phyloP scores from a whole-genome alignment of 2,888 invertebrate species.

The Argyra leucocephala region DNA sequence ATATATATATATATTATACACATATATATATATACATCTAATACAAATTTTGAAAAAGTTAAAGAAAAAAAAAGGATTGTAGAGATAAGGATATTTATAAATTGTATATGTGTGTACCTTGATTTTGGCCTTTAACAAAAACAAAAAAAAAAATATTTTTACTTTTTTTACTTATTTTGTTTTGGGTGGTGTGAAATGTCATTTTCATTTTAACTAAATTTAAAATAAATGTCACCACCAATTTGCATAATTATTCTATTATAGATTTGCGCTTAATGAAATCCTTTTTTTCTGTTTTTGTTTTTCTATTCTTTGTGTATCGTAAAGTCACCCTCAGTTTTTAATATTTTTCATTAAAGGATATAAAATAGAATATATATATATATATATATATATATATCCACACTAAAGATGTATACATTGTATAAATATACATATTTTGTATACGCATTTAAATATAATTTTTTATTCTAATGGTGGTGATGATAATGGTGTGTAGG shows the following conservation, averaged over 20 bases:
- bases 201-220: not conserved
- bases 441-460: not conserved
- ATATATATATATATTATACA: too few species aligned
- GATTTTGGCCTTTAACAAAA: too few species aligned
- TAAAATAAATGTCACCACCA: constrained; percentile 11
- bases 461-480: not conserved
- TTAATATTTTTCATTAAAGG: not conserved
- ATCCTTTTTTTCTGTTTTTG: not conserved
- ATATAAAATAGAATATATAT: not conserved
- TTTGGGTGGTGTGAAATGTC: not conserved
- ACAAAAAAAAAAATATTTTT: not conserved
- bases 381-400: too few species aligned
- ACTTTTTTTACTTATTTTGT: too few species aligned
- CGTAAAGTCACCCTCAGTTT: not conserved
- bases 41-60: too few species aligned
- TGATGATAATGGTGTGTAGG: too few species aligned
- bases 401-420: too few species aligned
- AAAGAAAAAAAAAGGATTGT: too few species aligned
- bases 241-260: constrained; percentile 13
- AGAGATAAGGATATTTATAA: too few species aligned
- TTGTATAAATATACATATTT: too few species aligned
- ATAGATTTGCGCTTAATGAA: not conserved
- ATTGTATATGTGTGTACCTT: too few species aligned
- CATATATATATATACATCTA: too few species aligned
- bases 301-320: not conserved